Base-by-base conservation (phyloP, 2,113 vertebrate species). In the Thinocorus orbignyianus region DNA sequence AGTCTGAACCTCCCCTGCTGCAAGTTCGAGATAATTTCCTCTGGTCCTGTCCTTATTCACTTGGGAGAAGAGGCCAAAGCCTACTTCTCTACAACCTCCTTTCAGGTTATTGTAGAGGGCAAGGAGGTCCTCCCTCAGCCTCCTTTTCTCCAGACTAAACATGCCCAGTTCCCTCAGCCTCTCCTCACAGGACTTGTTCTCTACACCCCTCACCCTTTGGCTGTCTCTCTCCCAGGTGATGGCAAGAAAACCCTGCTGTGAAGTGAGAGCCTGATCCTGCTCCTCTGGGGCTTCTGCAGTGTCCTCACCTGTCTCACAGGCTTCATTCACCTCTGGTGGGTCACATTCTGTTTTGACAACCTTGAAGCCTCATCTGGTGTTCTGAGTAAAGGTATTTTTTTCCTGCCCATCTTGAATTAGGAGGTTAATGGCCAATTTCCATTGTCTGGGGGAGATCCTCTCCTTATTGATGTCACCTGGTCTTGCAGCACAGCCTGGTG, bases 401-500 rank as follows among this genome's bases (percentile, higher is more conserved):
- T 28, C 30, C 48, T 42, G 51, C 35, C 48, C 13, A 2, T 71
- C 18, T 42, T 26, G 30, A 64, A 42, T 42, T 10, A 4, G 33
- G 64, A 48, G 44, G 65, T 81, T 26, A 58, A 84, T 13, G 13
- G 14, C 9, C 66, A 20, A 17, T 83, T 86, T 65, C 70, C 70
- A 61, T 8, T 6, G 10, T 9, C 52, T 76, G 78, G 35, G 81
- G 60, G n/a, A 69, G 73, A 69, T 65, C 52, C 24, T 26, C 7
- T 17, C 73, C 54, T 25, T n/a, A 14, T 11, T 25, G 8, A 17
- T 3, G 51, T 14, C 39, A 31, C 68, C 70, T 8, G 3, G 66
- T 37, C 54, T 57, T 2, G n/a, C 69, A 52, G 52, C 6, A 1
- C 52, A 2, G 72, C 0, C 1, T 13, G 0, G 0, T 6, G 54